A percentile compares a stretch with the other conserved stretches of the same genome.
Evolutionary conservation across 2,797 vertebrate genomes (phyloP).

Genomic region (Eospalax fontanierii): DNA sequence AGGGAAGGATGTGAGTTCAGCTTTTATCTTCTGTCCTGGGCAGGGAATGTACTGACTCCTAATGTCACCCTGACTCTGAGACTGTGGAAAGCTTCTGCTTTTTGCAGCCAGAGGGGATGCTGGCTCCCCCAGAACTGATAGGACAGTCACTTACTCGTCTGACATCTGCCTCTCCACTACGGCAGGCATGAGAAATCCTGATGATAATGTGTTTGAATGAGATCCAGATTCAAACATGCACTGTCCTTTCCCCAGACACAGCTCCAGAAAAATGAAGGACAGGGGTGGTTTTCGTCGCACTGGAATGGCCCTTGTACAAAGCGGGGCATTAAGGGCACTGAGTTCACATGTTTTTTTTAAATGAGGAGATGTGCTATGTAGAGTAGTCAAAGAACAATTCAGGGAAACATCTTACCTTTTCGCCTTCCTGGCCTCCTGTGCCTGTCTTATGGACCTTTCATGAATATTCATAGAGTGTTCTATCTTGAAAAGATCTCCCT

Average conservation of each 20-base stretch:
- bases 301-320: slow-evolving; percentile 73
- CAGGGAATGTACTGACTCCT: slow-evolving; percentile 14
- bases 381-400: slow-evolving; percentile 58
- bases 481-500: neutral
- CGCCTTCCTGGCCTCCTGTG: neutral
- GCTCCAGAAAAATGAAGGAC: slow-evolving; percentile 51
- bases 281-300: slow-evolving; percentile 82
- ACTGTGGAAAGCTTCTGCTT: slow-evolving; percentile 13
- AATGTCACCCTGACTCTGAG: neutral
- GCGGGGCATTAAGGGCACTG: slow-evolving; percentile 71
- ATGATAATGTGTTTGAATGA: slow-evolving; percentile 63
- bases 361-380: slow-evolving; percentile 58
- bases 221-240: slow-evolving; percentile 65
- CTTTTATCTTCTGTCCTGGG: slow-evolving; percentile 9
- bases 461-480: slow-evolving; percentile 30
- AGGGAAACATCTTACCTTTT: slow-evolving; percentile 46
- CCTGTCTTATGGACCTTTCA: slow-evolving; percentile 29
- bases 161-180: slow-evolving; percentile 67
- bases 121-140: neutral
- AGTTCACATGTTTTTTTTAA: slow-evolving; percentile 82
- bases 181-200: slow-evolving; percentile 63
- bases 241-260: slow-evolving; percentile 52
- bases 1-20: slow-evolving; percentile 4
- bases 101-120: neutral
- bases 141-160: neutral